A percentile compares a stretch with the other conserved stretches of the same genome.
phyloP scores from a whole-genome alignment of 2,888 invertebrate genomes.

The Eueremaeus valkanovi region DNA sequence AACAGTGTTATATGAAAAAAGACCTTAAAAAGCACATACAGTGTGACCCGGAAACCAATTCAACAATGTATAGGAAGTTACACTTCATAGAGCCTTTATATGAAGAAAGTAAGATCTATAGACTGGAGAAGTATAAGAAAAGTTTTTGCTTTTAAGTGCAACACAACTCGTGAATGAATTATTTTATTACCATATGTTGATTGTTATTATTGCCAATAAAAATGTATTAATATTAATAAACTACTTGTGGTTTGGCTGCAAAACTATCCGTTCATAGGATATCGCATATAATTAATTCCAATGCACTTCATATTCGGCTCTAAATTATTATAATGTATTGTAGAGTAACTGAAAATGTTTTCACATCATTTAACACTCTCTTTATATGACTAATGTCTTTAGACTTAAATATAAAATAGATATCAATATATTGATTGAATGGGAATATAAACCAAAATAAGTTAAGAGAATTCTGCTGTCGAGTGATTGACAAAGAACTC shows the following conservation, averaged over 20 bases:
- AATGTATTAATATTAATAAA: background rate
- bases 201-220: background rate
- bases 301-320: background rate
- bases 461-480: background rate
- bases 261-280: background rate
- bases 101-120: background rate
- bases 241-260: conserved; percentile 1
- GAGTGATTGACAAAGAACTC: conserved; percentile 20
- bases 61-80: conserved; percentile 27
- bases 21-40: background rate
- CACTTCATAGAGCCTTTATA: conserved; percentile 21
- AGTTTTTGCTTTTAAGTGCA: background rate
- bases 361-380: background rate
- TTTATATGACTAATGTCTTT: background rate
- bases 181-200: conserved; percentile 18
- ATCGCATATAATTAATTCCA: background rate
- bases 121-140: too few species aligned
- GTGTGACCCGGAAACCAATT: conserved; percentile 30
- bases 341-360: background rate
- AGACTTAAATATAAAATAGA: background rate
- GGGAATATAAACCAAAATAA: background rate
- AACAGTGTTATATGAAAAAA: background rate
- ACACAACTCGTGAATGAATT: background rate
- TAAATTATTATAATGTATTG: background rate
- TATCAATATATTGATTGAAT: background rate